These are phyloP conservation scores for Yponomeuta cagnagella DNA, from an alignment of 2,888 invertebrate species.

Conservation along the genomic window DNA sequence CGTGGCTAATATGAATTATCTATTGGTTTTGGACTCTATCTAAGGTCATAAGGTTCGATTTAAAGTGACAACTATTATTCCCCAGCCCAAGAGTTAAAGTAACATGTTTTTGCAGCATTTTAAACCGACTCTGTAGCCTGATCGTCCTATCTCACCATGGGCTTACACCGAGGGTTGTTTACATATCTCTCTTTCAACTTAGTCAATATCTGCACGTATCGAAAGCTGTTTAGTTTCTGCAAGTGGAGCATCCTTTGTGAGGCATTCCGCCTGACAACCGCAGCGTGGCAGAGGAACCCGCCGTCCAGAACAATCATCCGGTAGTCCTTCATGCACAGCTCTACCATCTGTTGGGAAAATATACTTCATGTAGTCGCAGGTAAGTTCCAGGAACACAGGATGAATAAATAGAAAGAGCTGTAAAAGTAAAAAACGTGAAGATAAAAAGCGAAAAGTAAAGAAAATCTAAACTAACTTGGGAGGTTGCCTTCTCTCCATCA, in stretches of 20 bases:
- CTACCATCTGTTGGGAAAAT: conserved; percentile 78
- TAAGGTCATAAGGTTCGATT: too few relatives aligned
- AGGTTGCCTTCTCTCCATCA: too few relatives aligned
- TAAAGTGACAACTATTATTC: too few relatives aligned
- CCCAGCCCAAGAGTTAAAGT: too few relatives aligned
- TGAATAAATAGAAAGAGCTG: neutral
- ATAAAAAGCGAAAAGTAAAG: too few relatives aligned
- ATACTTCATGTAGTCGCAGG: neutral
- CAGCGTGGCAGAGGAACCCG: conserved; percentile 82
- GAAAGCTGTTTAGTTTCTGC: conserved; percentile 53
- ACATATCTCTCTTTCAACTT: conserved; percentile 63
- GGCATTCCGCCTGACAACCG: conserved; percentile 48
- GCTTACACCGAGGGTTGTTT: conserved; percentile 40
- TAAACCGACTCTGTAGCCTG: too few relatives aligned
- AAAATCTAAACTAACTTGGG: too few relatives aligned
- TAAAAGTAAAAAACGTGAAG: too few relatives aligned
- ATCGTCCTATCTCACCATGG: neutral
- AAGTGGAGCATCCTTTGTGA: conserved; percentile 37
- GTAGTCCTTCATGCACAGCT: conserved; percentile 84
- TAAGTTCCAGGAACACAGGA: neutral
- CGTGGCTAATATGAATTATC: too few relatives aligned
- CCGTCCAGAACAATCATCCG: conserved; percentile 83
- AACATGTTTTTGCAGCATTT: too few relatives aligned
- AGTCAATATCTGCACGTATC: conserved; percentile 66
- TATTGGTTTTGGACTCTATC: too few relatives aligned